Evolutionary conservation across 2,888 invertebrate genomes (phyloP), one percentile per base, ranked within the genome.

Genomic region (Oconnorella tubifera): DNA sequence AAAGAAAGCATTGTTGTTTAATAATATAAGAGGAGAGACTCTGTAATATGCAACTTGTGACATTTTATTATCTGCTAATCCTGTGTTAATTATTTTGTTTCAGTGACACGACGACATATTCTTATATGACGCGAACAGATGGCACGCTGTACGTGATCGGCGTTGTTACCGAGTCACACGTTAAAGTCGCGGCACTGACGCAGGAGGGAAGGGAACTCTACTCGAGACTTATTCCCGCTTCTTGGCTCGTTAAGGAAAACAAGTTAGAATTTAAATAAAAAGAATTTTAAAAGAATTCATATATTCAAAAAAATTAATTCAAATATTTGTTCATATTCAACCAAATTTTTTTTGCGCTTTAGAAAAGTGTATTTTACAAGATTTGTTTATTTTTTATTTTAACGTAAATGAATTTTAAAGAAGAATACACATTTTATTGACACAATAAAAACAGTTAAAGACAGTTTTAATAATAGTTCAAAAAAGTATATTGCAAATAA

Each of bases 171-270:
- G 73, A 71, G 4, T 72, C 75, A 55, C 74, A 77, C 67, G 75
- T 78, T 14, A 73, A 71, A 57, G 69, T 77, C 25, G 70, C 75
- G 3, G 66, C 73, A 2, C 67, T 74, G 51, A 72, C 70, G 3
- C 62, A 63, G 25, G 75, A 75, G 3, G 77, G 77, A 73, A 32
- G 28, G 3, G 55, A 61, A 25, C 51, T 40, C 27, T 2, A 28
- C 1, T 33, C 59, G 19, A n/a, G 40, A 10, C 10, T 10, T 49
- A 70, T 76, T 2, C 65, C 76, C 3, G 76, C 78, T 6, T 69
- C 73, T 2, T 80, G 78, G 75, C 66, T 77, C 31, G 66, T 68
- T 23, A 65, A 64, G 19, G 72, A 59, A 3, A 50, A 57, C n/a
- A 56, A 59, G 63, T 66, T 19, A 4, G 62, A n/a, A 4, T 23